Percentiles rank a stretch among this genome's conserved stretches.
Conservation (phyloP, 2,888 invertebrate species). For the Hymenopus coronatus region DNA sequence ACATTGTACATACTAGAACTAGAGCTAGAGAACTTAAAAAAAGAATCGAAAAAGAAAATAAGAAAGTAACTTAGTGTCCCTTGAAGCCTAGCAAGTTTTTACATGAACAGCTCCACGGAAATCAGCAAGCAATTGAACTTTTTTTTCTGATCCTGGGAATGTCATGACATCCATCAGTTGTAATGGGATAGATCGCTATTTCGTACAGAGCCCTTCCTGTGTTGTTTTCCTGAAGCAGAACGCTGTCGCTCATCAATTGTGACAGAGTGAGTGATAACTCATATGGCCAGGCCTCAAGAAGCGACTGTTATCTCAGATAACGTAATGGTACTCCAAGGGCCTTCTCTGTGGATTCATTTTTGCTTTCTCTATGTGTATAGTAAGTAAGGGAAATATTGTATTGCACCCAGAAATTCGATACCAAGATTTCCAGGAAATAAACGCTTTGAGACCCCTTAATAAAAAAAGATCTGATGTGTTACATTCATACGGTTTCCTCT, state of each 20-base stretch:
- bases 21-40: too few species aligned
- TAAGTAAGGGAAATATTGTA: too few species aligned
- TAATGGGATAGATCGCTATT: slow-evolving; percentile 30
- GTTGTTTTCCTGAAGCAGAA: slow-evolving; percentile 18
- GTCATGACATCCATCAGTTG: slow-evolving; percentile 30
- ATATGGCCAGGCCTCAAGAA: neutral
- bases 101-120: neutral
- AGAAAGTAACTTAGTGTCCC: too few species aligned
- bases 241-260: slow-evolving; percentile 26
- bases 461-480: too few species aligned
- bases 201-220: slow-evolving; percentile 6
- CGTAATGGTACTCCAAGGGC: neutral
- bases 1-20: too few species aligned
- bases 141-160: slow-evolving; percentile 14
- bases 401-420: too few species aligned
- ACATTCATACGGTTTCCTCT: too few species aligned
- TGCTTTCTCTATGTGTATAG: too few species aligned
- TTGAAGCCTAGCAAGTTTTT: neutral
- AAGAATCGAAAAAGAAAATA: too few species aligned
- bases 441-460: too few species aligned
- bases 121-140: neutral
- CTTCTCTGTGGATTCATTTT: neutral
- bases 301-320: neutral
- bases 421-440: too few species aligned
- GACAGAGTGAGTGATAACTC: slow-evolving; percentile 16